Percentiles rank a stretch among this genome's conserved stretches.
phyloP scores from a whole-genome alignment of 2,888 invertebrate species.

The Drosophila maculinotata region DNA sequence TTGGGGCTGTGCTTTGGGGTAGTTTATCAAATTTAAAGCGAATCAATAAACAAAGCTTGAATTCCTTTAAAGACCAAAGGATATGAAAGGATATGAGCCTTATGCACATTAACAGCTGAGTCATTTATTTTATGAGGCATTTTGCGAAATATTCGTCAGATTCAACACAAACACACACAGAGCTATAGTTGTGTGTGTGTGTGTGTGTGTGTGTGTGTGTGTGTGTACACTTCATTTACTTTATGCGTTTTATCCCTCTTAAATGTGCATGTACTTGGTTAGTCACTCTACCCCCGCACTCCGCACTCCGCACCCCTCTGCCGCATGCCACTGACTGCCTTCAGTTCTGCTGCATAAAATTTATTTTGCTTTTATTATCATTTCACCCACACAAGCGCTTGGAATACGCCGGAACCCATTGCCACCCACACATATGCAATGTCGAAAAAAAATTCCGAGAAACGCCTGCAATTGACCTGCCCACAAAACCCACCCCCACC shows the following conservation, averaged over 20 bases:
- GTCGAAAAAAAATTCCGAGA: slow-evolving; percentile 68
- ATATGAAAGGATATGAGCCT: slow-evolving; percentile 9
- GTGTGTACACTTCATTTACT: slow-evolving; percentile 74
- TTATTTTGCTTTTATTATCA: slow-evolving; percentile 79
- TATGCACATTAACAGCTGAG: slow-evolving; percentile 51
- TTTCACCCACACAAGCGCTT: slow-evolving; percentile 34
- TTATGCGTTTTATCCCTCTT: slow-evolving; percentile 73
- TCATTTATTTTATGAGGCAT: slow-evolving; percentile 61
- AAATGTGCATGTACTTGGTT: slow-evolving; percentile 75
- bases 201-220: slow-evolving; percentile 41
- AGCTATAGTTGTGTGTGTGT: slow-evolving; percentile 26
- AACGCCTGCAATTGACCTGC: slow-evolving; percentile 75
- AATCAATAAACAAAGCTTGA: slow-evolving; percentile 32
- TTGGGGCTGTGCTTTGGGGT: neutral
- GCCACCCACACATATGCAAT: slow-evolving; percentile 46
- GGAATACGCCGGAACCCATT: slow-evolving; percentile 8
- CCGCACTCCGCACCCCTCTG: neutral
- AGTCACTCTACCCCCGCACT: slow-evolving; percentile 52
- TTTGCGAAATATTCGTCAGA: slow-evolving; percentile 44
- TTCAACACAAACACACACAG: slow-evolving; percentile 6
- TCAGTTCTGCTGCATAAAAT: slow-evolving; percentile 72
- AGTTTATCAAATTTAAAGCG: slow-evolving; percentile 39
- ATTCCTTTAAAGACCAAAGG: slow-evolving; percentile 12
- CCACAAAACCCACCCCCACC: slow-evolving; percentile 21
- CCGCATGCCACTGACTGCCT: neutral